phyloP scores from a whole-genome alignment of 2,888 invertebrate genomes.

The Perithous albicinctus region DNA sequence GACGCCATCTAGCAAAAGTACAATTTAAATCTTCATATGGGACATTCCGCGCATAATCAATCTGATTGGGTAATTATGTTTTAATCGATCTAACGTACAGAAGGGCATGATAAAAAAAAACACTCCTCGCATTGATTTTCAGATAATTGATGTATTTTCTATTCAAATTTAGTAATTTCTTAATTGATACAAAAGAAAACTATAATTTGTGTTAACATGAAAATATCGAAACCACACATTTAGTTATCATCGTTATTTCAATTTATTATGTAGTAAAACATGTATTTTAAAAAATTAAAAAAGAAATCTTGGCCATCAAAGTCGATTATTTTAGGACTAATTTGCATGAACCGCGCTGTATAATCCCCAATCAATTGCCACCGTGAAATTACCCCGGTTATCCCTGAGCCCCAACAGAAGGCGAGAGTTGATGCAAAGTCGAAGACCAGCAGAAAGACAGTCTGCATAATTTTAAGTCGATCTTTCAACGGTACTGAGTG shows the following conservation, averaged over 20 bases:
- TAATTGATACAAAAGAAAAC: no score
- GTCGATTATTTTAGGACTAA: neutral
- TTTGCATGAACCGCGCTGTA: neutral
- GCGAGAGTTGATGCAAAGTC: neutral
- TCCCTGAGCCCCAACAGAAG: neutral
- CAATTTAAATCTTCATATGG: neutral
- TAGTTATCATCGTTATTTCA: no score
- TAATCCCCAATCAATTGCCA: neutral
- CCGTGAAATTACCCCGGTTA: constrained; percentile 7
- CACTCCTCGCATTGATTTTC: no score
- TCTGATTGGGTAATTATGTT: no score
- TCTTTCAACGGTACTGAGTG: constrained; percentile 16
- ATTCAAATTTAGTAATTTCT: no score
- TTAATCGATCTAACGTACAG: no score
- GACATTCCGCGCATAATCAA: neutral
- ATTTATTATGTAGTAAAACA: neutral
- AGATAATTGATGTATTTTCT: neutral
- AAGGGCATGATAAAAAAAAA: no score
- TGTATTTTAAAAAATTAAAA: neutral
- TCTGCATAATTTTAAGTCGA: constrained; percentile 17
- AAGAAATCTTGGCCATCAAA: no score
- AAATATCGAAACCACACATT: neutral
- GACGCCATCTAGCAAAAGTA: constrained; percentile 5
- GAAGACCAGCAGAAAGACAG: neutral
- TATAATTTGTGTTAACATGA: neutral